phyloP scores from a whole-genome alignment of 2,888 invertebrate genomes.

The Leptarthrus brevirostris region DNA sequence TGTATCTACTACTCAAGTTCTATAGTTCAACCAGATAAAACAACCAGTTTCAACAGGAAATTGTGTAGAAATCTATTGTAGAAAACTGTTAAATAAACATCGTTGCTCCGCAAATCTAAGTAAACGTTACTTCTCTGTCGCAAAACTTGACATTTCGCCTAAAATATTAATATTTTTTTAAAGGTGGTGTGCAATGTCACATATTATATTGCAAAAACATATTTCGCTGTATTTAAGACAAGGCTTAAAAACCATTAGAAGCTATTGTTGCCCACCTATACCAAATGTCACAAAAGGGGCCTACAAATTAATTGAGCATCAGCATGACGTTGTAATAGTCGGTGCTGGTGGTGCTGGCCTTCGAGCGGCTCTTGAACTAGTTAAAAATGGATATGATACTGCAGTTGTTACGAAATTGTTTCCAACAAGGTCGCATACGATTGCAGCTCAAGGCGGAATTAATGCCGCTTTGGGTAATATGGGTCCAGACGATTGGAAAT shows the following conservation, averaged over 20 bases:
- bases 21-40: too few species aligned
- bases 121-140: too few species aligned
- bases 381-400: slow-evolving; percentile 95
- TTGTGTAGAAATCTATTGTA: too few species aligned
- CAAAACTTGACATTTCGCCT: too few species aligned
- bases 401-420: slow-evolving; percentile 98
- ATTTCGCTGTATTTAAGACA: neutral
- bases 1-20: too few species aligned
- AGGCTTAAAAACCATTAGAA: neutral
- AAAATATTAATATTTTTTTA: too few species aligned
- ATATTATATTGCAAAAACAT: neutral
- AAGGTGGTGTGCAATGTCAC: neutral
- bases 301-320: slow-evolving; percentile 94
- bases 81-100: too few species aligned
- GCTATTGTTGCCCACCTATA: neutral
- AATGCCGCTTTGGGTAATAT: slow-evolving; percentile 97
- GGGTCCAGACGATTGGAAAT: slow-evolving; percentile 96
- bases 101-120: too few species aligned
- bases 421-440: slow-evolving; percentile 97
- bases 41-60: too few species aligned
- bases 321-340: slow-evolving; percentile 96
- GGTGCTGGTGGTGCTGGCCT: slow-evolving; percentile 98
- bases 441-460: slow-evolving; percentile 98
- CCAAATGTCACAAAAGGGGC: slow-evolving; percentile 72
- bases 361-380: slow-evolving; percentile 95